A percentile compares a stretch with the other conserved stretches of the same genome.
These are phyloP conservation scores for Poeciliopsis prolifica DNA, from an alignment of 2,113 vertebrate species.

Conservation along the genomic window DNA sequence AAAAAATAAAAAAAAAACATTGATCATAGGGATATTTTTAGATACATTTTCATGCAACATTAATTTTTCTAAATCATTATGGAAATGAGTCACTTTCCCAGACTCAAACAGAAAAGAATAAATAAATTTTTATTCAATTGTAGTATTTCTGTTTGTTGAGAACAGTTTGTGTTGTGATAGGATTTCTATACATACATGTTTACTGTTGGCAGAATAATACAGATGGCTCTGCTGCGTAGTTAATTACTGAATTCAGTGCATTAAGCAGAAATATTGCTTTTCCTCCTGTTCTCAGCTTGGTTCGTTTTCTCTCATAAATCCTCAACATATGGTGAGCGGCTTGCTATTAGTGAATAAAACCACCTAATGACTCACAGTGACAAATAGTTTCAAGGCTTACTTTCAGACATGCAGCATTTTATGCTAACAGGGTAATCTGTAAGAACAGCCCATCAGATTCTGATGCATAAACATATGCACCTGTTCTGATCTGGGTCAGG, in stretches of 20 bases:
- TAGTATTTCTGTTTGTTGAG: neutral
- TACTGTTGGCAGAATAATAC: neutral
- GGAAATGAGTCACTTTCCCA: neutral
- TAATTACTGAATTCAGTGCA: conserved; percentile 12
- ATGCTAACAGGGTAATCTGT: conserved; percentile 11
- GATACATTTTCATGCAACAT: neutral
- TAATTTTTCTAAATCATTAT: neutral
- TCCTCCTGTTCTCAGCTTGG: neutral
- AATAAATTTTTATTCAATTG: neutral
- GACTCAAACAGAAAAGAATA: neutral
- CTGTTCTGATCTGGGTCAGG: conserved; percentile 3
- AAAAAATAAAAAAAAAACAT: no score
- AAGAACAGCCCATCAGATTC: conserved; percentile 13
- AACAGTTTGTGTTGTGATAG: neutral
- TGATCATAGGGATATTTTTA: no score
- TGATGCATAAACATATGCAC: conserved; percentile 27
- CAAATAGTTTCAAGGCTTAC: neutral
- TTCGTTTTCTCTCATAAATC: conserved; percentile 8
- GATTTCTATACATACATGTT: neutral
- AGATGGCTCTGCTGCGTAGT: neutral
- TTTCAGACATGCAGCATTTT: conserved; percentile 2
- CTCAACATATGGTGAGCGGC: neutral
- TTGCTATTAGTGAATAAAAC: neutral
- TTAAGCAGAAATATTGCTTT: conserved; percentile 11
- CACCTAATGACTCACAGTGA: conserved; percentile 1